Evolutionary conservation across 2,113 vertebrate species (phyloP).

Genomic region (Leptobrachium leishanense): DNA sequence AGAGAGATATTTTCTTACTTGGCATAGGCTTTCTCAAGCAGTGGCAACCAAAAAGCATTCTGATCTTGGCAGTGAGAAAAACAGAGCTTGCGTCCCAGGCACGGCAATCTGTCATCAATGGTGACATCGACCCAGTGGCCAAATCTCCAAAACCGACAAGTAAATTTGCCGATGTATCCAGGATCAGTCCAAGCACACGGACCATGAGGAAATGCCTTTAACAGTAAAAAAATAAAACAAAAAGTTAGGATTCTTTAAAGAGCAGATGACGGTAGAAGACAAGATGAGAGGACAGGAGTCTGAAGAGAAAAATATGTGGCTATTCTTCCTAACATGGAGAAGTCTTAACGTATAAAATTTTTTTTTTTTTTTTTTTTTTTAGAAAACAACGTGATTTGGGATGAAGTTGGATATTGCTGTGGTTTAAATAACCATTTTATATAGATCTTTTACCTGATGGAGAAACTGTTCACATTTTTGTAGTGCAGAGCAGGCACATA

Average conservation of each 20-base stretch:
- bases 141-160: constrained; percentile 82
- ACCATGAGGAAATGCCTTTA: constrained; percentile 68
- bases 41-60: constrained; percentile 86
- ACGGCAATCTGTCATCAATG: constrained; percentile 88
- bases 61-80: constrained; percentile 88
- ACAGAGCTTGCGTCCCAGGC: constrained; percentile 82
- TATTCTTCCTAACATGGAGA: not conserved
- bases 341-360: too few relatives aligned
- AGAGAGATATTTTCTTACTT: constrained; percentile 73
- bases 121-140: constrained; percentile 87
- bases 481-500: constrained; percentile 87
- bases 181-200: constrained; percentile 83
- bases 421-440: too few relatives aligned
- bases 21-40: constrained; percentile 95
- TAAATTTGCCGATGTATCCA: constrained; percentile 80
- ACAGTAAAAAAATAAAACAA: not conserved
- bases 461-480: constrained; percentile 79
- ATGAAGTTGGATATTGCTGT: too few relatives aligned
- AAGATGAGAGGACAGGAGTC: not conserved
- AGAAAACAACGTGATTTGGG: too few relatives aligned
- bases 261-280: not conserved
- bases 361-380: too few relatives aligned
- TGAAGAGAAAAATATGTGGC: not conserved
- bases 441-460: constrained; percentile 73
- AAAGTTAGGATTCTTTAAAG: too few relatives aligned